phyloP scores from a whole-genome alignment of 1,140 invertebrate genomes.

The Drosophila sturtevanti region DNA sequence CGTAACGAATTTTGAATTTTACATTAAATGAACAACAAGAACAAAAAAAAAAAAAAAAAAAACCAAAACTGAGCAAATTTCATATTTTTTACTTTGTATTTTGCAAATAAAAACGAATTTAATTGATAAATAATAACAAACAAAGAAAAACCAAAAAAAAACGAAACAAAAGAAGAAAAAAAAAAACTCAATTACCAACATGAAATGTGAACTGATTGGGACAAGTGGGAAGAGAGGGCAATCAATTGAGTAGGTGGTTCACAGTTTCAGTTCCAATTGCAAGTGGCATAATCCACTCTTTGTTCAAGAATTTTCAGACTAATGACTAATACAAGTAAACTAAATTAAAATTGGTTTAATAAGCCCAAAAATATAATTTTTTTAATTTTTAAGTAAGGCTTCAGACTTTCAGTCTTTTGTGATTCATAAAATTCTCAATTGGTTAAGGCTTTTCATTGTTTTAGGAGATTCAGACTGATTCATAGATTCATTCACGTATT shows the following conservation, averaged over 20 bases:
- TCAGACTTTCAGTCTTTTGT: too few relatives aligned
- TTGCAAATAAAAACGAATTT: conserved; percentile 73
- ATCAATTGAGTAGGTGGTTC: too few relatives aligned
- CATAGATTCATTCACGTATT: too few relatives aligned
- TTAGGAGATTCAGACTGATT: too few relatives aligned
- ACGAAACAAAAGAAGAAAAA: not conserved
- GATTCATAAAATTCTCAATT: not conserved
- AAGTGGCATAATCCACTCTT: too few relatives aligned
- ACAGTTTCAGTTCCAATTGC: too few relatives aligned
- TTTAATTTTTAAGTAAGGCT: too few relatives aligned
- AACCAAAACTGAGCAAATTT: conserved; percentile 69
- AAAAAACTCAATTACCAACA: not conserved
- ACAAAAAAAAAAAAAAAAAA: conserved; percentile 25
- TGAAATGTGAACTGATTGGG: not conserved
- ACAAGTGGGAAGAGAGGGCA: not conserved
- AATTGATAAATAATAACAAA: conserved; percentile 68
- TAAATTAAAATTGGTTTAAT: too few relatives aligned
- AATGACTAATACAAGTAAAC: too few relatives aligned
- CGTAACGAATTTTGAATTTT: conserved; percentile 74
- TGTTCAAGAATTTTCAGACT: too few relatives aligned
- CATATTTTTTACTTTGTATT: conserved; percentile 80
- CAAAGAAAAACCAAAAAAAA: conserved; percentile 22
- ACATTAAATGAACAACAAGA: conserved; percentile 72
- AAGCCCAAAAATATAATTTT: too few relatives aligned
- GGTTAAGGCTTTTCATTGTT: not conserved